Conservation (phyloP, 2,888 invertebrate species). For the Julus scandinavius region DNA sequence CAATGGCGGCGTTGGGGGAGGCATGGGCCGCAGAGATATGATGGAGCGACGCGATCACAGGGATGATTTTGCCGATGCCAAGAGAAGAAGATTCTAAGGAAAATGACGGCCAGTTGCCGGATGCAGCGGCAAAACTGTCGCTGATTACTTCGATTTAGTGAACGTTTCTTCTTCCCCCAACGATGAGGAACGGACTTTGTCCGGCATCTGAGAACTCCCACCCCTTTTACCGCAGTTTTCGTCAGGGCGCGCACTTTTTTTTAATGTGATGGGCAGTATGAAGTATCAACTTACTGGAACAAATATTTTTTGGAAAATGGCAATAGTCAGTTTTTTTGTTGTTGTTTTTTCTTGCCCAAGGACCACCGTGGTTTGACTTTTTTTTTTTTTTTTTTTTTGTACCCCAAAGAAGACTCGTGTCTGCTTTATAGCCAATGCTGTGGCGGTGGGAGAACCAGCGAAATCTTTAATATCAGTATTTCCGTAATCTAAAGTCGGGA, state of each 20-base stretch:
- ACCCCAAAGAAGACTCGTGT: no score
- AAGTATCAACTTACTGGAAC: no score
- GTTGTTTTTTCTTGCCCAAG: no score
- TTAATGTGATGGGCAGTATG: no score
- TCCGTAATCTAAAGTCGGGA: background rate
- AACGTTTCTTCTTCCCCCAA: background rate
- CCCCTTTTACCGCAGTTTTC: no score
- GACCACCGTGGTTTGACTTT: no score
- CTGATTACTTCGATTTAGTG: background rate
- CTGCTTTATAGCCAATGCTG: no score
- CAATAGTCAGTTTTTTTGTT: background rate
- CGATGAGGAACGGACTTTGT: background rate
- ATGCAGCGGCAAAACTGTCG: background rate
- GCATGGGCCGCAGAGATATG: constrained; percentile 57
- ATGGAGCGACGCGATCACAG: constrained; percentile 58
- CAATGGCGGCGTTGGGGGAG: constrained; percentile 54
- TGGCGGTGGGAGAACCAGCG: background rate
- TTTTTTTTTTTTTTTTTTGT: no score
- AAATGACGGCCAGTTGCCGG: background rate
- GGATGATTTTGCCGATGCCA: constrained; percentile 57
- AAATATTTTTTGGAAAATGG: no score
- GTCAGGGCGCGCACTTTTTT: no score
- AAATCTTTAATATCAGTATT: background rate
- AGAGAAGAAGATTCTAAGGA: constrained; percentile 55
- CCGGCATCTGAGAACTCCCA: no score